Percentiles rank a stretch among this genome's conserved stretches.
These are phyloP conservation scores for Amblyopsis hoosieri DNA, from an alignment of 2,797 vertebrate species.

Conservation along the genomic window DNA sequence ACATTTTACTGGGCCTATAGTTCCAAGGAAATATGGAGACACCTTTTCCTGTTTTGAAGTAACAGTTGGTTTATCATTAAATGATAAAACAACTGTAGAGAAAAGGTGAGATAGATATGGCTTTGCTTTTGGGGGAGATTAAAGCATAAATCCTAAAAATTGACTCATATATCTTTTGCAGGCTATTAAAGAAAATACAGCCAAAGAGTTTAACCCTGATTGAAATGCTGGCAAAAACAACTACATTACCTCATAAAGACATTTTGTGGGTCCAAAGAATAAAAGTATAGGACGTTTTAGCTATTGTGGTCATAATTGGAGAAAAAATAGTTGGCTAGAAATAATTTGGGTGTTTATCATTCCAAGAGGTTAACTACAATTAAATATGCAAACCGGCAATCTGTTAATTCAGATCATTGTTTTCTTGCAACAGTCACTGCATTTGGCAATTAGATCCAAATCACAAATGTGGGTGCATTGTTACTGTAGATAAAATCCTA, in stretches of 20 bases:
- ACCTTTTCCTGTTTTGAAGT: conserved; percentile 36
- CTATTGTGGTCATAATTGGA: conserved; percentile 20
- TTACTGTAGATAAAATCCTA: conserved; percentile 1
- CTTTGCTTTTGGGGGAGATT: conserved; percentile 59
- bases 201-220: conserved; percentile 21
- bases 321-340: conserved; percentile 12
- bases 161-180: conserved; percentile 52
- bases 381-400: background rate
- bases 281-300: too few relatives aligned
- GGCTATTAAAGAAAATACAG: conserved; percentile 54
- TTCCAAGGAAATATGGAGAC: conserved; percentile 53
- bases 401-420: conserved; percentile 11
- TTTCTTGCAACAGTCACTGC: background rate
- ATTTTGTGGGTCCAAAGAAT: conserved; percentile 8
- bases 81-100: conserved; percentile 53
- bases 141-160: conserved; percentile 64
- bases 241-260: conserved; percentile 17
- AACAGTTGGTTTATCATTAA: conserved; percentile 28
- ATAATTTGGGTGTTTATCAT: conserved; percentile 18
- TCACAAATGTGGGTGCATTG: background rate
- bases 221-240: conserved; percentile 30
- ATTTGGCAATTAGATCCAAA: conserved; percentile 3
- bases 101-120: conserved; percentile 61
- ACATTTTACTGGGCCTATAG: conserved; percentile 53
- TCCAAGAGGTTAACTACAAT: conserved; percentile 20